Evolutionary conservation across 2,888 invertebrate genomes (phyloP).

Genomic region (Graphium colonna): DNA sequence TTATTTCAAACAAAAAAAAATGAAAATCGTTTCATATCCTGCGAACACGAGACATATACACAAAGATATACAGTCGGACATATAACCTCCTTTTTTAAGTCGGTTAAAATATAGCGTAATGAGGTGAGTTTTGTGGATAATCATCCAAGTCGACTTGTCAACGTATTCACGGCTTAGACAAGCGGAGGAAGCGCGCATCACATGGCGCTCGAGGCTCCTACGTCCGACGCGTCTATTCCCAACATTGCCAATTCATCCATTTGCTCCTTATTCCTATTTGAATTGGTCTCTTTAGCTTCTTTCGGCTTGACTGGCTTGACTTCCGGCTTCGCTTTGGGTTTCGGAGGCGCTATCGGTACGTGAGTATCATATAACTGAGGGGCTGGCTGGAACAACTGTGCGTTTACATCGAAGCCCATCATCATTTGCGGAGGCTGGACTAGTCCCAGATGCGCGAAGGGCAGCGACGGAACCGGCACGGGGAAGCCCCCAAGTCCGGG

Average conservation of each 20-base stretch:
- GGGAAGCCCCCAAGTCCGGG: conserved; percentile 34
- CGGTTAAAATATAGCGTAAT: too few relatives aligned
- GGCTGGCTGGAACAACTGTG: conserved; percentile 49
- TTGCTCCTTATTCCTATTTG: conserved; percentile 79
- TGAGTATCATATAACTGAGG: conserved; percentile 65
- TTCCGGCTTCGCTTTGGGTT: neutral
- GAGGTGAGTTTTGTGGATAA: too few relatives aligned
- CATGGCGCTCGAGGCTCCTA: conserved; percentile 70
- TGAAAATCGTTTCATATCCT: too few relatives aligned
- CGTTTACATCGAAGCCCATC: conserved; percentile 63
- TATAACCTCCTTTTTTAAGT: too few relatives aligned
- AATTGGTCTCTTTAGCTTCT: conserved; percentile 37
- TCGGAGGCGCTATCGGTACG: conserved; percentile 52
- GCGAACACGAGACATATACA: too few relatives aligned
- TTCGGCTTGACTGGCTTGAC: conserved; percentile 10
- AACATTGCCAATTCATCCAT: conserved; percentile 90
- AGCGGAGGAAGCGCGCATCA: conserved; percentile 24
- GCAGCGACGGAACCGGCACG: conserved; percentile 39
- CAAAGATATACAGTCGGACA: too few relatives aligned
- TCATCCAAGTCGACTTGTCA: too few relatives aligned
- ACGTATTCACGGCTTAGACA: too few relatives aligned
- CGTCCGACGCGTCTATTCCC: conserved; percentile 91
- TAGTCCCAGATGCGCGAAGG: conserved; percentile 32
- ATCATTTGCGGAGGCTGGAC: conserved; percentile 45
- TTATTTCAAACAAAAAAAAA: too few relatives aligned